Conservation (phyloP, 30 jellyfish, hydroid and myxozoan species). For the Sanderia malayensis region DNA sequence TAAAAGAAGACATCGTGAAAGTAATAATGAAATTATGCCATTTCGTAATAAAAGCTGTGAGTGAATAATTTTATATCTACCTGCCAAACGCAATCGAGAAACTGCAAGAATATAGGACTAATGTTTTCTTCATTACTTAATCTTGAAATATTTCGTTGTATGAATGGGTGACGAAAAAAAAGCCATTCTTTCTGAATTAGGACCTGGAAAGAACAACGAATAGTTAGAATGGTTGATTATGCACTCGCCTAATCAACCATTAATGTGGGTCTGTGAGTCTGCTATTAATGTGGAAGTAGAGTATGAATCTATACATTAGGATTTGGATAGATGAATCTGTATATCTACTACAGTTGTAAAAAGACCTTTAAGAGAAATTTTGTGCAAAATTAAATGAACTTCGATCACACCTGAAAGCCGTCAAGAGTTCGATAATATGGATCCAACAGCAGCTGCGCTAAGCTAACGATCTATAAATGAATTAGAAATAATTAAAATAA, state of each 20-base stretch:
- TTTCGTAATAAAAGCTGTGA: neutral
- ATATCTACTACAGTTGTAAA: too few relatives aligned
- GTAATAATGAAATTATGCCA: too few relatives aligned
- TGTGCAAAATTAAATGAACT: neutral
- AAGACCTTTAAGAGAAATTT: neutral
- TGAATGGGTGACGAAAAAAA: conserved; percentile 53
- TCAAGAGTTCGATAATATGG: conserved; percentile 77
- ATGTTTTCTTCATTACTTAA: conserved; percentile 54
- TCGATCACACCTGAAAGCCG: conserved; percentile 78
- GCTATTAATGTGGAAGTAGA: too few relatives aligned
- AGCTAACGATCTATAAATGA: conserved; percentile 72
- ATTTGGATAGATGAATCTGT: neutral
- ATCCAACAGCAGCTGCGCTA: conserved; percentile 76
- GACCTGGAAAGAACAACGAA: conserved; percentile 62
- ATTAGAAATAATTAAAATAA: too few relatives aligned
- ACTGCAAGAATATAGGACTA: conserved; percentile 78
- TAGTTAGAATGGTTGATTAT: too few relatives aligned
- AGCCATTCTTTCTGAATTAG: conserved; percentile 87
- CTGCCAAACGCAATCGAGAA: conserved; percentile 96
- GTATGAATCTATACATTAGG: too few relatives aligned
- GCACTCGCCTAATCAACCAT: too few relatives aligned
- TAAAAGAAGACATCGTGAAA: too few relatives aligned
- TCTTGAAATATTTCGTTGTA: conserved; percentile 47
- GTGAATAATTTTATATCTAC: too few relatives aligned
- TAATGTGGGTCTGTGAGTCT: too few relatives aligned